Percentiles rank a stretch among this genome's conserved stretches.
Evolutionary conservation across 2,113 vertebrate species (phyloP).

Genomic region (Symphodus melops): DNA sequence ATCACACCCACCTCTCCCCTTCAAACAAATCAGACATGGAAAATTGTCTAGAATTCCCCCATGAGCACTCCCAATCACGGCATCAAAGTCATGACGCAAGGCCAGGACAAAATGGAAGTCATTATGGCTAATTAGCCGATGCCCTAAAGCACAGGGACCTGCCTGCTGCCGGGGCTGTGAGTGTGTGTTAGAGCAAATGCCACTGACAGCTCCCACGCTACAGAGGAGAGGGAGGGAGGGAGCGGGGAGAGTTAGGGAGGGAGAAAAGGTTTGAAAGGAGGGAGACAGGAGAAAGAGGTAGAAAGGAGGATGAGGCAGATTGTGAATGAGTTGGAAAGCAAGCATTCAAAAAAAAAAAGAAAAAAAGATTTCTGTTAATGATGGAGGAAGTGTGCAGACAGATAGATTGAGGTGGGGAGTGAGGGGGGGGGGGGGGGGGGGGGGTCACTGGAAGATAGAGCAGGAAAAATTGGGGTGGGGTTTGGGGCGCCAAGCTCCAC

Average conservation of each 20-base stretch:
- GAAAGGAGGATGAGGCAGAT: conserved; percentile 26
- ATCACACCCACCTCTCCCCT: conserved; percentile 44
- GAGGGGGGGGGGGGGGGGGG: background rate
- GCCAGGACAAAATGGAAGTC: conserved; percentile 79
- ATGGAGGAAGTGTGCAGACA: conserved; percentile 47
- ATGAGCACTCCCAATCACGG: conserved; percentile 69
- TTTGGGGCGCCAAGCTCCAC: conserved; percentile 42
- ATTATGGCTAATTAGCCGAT: conserved; percentile 79
- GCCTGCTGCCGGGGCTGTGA: conserved; percentile 61
- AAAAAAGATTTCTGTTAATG: conserved; percentile 61
- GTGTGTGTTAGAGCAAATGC: conserved; percentile 65
- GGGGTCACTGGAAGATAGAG: conserved; percentile 36
- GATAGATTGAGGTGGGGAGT: background rate
- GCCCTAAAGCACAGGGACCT: conserved; percentile 72
- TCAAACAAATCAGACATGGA: conserved; percentile 68
- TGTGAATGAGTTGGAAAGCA: conserved; percentile 49
- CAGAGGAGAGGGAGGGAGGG: conserved; percentile 30
- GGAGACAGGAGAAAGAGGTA: background rate
- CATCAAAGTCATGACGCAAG: conserved; percentile 78
- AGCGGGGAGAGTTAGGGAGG: background rate
- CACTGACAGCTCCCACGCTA: conserved; percentile 75
- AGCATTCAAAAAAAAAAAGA: conserved; percentile 50
- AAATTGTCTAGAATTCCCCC: conserved; percentile 74
- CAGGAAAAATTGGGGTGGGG: conserved; percentile 42
- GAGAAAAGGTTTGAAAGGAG: background rate